Evolutionary conservation across 2,888 invertebrate species (phyloP).

Genomic region (Pandemis corylana): DNA sequence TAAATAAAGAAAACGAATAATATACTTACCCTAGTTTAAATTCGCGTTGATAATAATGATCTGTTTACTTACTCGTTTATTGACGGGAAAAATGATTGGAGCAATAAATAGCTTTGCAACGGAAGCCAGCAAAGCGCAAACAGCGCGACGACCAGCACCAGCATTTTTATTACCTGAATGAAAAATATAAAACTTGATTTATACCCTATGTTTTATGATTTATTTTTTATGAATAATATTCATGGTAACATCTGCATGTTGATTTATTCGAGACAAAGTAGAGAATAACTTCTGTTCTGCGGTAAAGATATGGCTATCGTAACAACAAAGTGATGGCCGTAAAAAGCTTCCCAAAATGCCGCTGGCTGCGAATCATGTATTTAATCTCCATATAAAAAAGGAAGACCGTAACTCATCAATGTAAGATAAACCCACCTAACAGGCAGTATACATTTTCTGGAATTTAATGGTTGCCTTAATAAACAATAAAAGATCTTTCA

Average conservation of each 20-base stretch:
- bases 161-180: slow-evolving; percentile 93
- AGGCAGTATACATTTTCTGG: not conserved
- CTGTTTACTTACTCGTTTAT: slow-evolving; percentile 87
- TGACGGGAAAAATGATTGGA: slow-evolving; percentile 88
- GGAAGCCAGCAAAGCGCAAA: slow-evolving; percentile 95
- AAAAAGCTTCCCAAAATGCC: slow-evolving; percentile 3
- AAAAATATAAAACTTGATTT: slow-evolving; percentile 38
- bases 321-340: slow-evolving; percentile 22
- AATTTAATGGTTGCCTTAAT: not conserved
- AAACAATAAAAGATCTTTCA: not conserved
- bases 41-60: not conserved
- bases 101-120: slow-evolving; percentile 89
- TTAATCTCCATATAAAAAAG: not conserved
- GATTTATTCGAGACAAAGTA: slow-evolving; percentile 7
- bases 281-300: not conserved
- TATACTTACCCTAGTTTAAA: not conserved
- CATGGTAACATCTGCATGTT: slow-evolving; percentile 1
- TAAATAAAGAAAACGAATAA: too few species aligned
- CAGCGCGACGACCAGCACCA: slow-evolving; percentile 92
- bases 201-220: slow-evolving; percentile 18
- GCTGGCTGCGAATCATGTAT: slow-evolving; percentile 5
- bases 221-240: slow-evolving; percentile 10
- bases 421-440: slow-evolving; percentile 6
- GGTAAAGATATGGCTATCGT: slow-evolving; percentile 2
- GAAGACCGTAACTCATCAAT: slow-evolving; percentile 15